Percentiles rank a stretch among this genome's conserved stretches.
Evolutionary conservation across 2,113 vertebrate genomes (phyloP).

Genomic region (Bujurquina vittata): DNA sequence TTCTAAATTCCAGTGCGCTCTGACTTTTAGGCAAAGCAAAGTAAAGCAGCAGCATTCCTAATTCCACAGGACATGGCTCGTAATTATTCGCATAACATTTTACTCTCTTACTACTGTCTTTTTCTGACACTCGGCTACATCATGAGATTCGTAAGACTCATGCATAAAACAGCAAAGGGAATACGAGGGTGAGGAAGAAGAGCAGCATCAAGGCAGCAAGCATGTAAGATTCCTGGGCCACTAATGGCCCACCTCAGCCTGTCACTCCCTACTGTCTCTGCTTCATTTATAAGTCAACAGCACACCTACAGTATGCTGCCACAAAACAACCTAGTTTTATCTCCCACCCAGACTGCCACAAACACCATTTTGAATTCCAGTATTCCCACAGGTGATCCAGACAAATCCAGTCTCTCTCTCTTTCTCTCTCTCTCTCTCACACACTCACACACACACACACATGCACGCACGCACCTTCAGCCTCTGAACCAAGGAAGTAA

Average conservation of each 20-base stretch:
- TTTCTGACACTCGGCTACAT: background rate
- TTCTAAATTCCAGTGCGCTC: too few species aligned
- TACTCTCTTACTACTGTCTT: background rate
- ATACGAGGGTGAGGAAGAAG: background rate
- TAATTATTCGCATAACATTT: background rate
- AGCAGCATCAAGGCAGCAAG: slow-evolving; percentile 23
- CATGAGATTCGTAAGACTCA: background rate
- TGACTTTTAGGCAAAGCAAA: background rate
- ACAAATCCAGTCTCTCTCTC: slow-evolving; percentile 25
- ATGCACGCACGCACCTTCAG: slow-evolving; percentile 18
- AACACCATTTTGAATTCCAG: slow-evolving; percentile 55
- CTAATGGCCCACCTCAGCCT: slow-evolving; percentile 20
- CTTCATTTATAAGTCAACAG: slow-evolving; percentile 25
- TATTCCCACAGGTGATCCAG: slow-evolving; percentile 57
- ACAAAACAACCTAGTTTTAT: slow-evolving; percentile 10
- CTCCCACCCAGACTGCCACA: background rate
- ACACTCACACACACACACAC: slow-evolving; percentile 17
- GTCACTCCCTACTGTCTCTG: background rate
- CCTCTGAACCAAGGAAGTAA: slow-evolving; percentile 54
- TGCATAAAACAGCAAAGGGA: background rate
- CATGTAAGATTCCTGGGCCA: slow-evolving; percentile 20
- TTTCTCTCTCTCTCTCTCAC: too few species aligned
- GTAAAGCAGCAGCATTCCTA: background rate
- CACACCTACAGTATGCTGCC: slow-evolving; percentile 4
- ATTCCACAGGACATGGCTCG: background rate